Conservation (phyloP, 2,888 invertebrate genomes). For the Nomada fucata region DNA sequence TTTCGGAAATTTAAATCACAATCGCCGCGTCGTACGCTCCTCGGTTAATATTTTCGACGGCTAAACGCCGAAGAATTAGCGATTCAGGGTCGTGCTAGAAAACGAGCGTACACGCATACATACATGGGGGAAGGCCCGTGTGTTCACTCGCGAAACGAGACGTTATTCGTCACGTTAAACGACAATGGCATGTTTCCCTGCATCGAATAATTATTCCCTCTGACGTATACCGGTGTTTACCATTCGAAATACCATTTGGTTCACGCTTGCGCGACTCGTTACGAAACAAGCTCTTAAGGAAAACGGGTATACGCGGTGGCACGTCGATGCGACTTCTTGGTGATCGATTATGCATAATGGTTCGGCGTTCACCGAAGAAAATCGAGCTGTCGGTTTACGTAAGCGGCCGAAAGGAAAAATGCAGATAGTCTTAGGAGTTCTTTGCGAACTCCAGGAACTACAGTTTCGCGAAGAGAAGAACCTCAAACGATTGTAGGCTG, state of each 20-base stretch:
- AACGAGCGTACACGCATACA: not conserved
- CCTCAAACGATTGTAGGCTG: not conserved
- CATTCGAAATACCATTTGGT: constrained; percentile 18
- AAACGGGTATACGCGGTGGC: not conserved
- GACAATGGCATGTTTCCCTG: not conserved
- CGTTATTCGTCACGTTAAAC: not conserved
- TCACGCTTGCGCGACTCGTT: constrained; percentile 22
- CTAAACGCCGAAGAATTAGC: not conserved
- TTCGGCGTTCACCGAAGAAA: not conserved
- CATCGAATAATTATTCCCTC: constrained; percentile 6
- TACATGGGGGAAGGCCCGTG: constrained; percentile 14
- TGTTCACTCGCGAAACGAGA: not conserved
- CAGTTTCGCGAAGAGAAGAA: not conserved
- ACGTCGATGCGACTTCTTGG: constrained; percentile 13
- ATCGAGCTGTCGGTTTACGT: not conserved
- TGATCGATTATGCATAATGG: constrained; percentile 30
- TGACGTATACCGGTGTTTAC: constrained; percentile 17
- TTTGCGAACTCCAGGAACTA: not conserved
- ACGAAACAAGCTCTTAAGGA: not conserved
- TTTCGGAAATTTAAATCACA: not conserved
- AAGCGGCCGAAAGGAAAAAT: not conserved
- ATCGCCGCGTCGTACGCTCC: not conserved
- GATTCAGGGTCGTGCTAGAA: constrained; percentile 11
- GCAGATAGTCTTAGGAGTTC: not conserved
- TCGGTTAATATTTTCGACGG: not conserved